phyloP scores from a whole-genome alignment of 2,113 vertebrate genomes.

The Chiloscyllium plagiosum region DNA sequence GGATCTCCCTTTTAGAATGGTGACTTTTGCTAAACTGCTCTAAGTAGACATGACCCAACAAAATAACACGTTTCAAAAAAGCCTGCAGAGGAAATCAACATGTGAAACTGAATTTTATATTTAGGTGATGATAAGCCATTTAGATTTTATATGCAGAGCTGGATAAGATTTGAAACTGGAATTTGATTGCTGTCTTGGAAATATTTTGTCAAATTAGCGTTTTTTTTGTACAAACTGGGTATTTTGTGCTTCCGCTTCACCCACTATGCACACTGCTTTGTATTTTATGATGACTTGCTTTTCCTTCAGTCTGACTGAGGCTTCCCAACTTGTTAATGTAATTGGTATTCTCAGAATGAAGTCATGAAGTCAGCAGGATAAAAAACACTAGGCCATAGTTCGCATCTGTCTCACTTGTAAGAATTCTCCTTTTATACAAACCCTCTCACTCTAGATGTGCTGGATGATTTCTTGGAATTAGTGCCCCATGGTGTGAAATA shows the following conservation, averaged over 20 bases:
- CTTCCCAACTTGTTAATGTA: neutral
- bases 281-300: neutral
- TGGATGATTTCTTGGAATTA: neutral
- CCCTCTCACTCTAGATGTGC: neutral
- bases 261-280: neutral
- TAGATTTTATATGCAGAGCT: neutral
- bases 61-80: neutral
- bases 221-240: neutral
- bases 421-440: slow-evolving; percentile 10
- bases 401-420: neutral
- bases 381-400: neutral
- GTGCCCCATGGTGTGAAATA: neutral
- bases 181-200: neutral
- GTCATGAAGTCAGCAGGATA: neutral
- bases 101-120: neutral
- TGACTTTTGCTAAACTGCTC: neutral
- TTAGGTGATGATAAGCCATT: neutral
- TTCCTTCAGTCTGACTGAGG: neutral
- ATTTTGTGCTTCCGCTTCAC: neutral
- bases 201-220: neutral
- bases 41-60: neutral
- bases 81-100: neutral
- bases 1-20: neutral
- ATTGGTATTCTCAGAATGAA: slow-evolving; percentile 21
- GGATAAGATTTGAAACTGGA: neutral